Evolutionary conservation across 2,888 invertebrate genomes (phyloP), one percentile per base, ranked within the genome.

Genomic region (Mesorhabditis spiculigera): DNA sequence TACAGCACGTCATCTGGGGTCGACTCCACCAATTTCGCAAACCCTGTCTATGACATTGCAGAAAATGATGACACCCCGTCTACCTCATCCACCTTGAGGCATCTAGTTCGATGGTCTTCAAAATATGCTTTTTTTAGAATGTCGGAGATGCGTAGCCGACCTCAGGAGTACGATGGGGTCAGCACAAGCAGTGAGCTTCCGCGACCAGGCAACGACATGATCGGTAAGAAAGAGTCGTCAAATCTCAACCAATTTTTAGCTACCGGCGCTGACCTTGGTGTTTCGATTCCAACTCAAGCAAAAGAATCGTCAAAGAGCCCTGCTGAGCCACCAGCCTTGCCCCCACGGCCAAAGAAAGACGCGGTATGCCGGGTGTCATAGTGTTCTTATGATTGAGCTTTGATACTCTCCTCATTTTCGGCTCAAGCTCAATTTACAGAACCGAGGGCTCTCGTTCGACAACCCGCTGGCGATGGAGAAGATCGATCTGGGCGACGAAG

Each of bases 21-120:
- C 5, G 77, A 73, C 62, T 78, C 95, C 68, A 88, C 88, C 42
- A 95, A 97, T 88, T 97, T 97, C 89, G 92, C 93, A 85, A 97
- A 97, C 89, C 96, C 96, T 66, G 95, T 96, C 93, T 97, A 96
- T 87, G 96, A 97, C 86, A 88, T 80, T 87, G 88, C 75, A 86
- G 73, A 72, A 62, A 71, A 75, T 13, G 69, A 72, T 61, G 68
- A 71, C 45, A 71, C 66, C 45, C 75, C 75, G 58, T 68, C 73
- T 6, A 71, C 73, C 4, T 75, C 75, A 42, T 45, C 73, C 0
- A 65, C 68, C 4, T 62, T 28, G 45, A 63, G 66, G 65, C 44
- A 45, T 28, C 50, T 5, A 13, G 43, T 41, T 50, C 62, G 67
- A 64, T 28, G n/a, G 4, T 4, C n/a, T 28, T 28, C 28, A 28